Evolutionary conservation across 2,888 invertebrate species (phyloP).

Genomic region (Tuberolachnus salignus): DNA sequence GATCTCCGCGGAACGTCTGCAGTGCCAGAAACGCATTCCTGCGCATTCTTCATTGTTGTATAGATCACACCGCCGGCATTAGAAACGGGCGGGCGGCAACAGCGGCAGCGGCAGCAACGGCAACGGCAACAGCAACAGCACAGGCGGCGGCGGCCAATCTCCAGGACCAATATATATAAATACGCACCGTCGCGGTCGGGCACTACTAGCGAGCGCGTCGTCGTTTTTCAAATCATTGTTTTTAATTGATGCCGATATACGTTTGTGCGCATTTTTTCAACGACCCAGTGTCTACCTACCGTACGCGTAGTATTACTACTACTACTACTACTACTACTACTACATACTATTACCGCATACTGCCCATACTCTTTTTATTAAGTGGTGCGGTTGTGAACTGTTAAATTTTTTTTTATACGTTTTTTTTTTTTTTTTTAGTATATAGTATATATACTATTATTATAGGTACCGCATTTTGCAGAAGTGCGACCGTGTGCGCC

Average conservation of each 20-base stretch:
- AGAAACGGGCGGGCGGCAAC: constrained; percentile 7
- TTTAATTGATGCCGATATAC: constrained; percentile 40
- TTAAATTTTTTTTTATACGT: constrained; percentile 29
- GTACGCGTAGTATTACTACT: background rate
- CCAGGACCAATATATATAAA: too few species aligned
- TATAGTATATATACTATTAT: too few species aligned
- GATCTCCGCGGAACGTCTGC: constrained; percentile 43
- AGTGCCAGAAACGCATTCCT: constrained; percentile 41
- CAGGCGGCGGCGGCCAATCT: too few species aligned
- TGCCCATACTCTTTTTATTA: too few species aligned
- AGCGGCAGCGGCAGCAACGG: background rate
- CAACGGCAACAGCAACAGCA: background rate
- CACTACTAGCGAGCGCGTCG: background rate
- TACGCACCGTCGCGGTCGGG: background rate
- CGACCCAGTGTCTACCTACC: constrained; percentile 18
- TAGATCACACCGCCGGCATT: constrained; percentile 43
- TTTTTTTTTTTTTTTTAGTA: too few species aligned
- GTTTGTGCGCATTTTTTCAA: constrained; percentile 30
- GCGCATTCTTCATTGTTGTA: constrained; percentile 52
- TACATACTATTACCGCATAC: background rate
- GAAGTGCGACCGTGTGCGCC: constrained; percentile 32
- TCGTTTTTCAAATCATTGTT: constrained; percentile 51
- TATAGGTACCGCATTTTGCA: constrained; percentile 20
- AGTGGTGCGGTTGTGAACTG: background rate
- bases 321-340: background rate